Evolutionary conservation across 1,140 invertebrate species (phyloP).

Genomic region (Drosophila simulans): DNA sequence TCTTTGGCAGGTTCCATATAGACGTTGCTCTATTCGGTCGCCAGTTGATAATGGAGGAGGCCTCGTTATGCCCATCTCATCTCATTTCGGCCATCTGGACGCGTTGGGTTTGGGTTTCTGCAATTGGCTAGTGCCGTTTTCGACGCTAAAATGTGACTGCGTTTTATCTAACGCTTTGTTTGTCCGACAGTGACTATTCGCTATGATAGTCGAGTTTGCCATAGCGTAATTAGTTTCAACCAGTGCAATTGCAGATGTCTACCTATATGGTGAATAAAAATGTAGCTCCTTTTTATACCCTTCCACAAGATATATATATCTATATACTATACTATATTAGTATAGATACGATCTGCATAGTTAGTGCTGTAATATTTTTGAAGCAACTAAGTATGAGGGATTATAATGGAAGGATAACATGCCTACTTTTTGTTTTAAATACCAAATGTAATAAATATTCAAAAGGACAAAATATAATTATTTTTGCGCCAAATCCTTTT

Average conservation of each 20-base stretch:
- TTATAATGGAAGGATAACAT: no score
- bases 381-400: no score
- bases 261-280: neutral
- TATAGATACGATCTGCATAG: no score
- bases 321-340: no score
- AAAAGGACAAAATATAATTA: no score
- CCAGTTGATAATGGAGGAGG: conserved; percentile 26
- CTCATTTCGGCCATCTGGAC: conserved; percentile 23
- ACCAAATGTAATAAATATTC: no score
- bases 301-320: no score
- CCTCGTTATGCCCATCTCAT: conserved; percentile 26
- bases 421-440: no score
- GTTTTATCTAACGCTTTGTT: conserved; percentile 65
- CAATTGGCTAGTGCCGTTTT: conserved; percentile 66
- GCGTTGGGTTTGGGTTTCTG: conserved; percentile 32
- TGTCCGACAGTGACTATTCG: neutral
- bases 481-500: neutral
- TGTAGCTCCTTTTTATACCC: no score
- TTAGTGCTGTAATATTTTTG: no score
- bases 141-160: conserved; percentile 53
- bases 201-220: neutral
- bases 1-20: conserved; percentile 36
- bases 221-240: neutral
- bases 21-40: conserved; percentile 11
- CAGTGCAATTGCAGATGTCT: neutral